Percentiles rank a stretch among this genome's conserved stretches.
phyloP scores from a whole-genome alignment of 1,140 invertebrate genomes.

The Drosophila funebris region DNA sequence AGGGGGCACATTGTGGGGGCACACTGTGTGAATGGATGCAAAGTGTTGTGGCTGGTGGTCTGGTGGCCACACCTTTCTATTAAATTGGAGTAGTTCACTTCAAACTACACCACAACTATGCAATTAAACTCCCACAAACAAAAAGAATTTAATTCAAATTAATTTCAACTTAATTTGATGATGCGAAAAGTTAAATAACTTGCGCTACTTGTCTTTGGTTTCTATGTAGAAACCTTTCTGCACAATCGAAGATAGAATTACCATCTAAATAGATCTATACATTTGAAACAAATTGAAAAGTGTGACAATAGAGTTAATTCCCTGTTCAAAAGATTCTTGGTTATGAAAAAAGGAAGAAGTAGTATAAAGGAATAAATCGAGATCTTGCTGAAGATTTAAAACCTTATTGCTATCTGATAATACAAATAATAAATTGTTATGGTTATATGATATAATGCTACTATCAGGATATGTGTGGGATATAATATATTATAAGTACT shows the following conservation, averaged over 20 bases:
- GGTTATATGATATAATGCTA: no score
- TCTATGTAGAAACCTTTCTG: no score
- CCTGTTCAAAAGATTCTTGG: no score
- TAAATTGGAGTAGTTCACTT: slow-evolving; percentile 54
- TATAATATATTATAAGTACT: no score
- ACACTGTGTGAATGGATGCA: slow-evolving; percentile 1
- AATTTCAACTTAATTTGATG: slow-evolving; percentile 60
- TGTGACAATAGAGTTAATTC: no score
- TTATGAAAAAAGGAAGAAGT: no score
- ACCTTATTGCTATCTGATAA: no score
- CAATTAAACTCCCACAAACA: slow-evolving; percentile 32
- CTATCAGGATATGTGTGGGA: no score
- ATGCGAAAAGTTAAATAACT: not conserved
- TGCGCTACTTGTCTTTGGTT: not conserved
- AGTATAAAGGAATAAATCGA: no score
- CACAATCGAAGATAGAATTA: not conserved
- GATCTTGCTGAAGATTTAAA: no score
- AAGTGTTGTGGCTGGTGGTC: slow-evolving; percentile 43
- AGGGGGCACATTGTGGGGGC: not conserved
- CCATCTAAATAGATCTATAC: not conserved
- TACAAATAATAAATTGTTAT: no score
- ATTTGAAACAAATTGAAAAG: not conserved
- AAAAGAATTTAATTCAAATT: slow-evolving; percentile 22
- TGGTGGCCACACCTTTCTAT: slow-evolving; percentile 69
- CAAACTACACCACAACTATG: slow-evolving; percentile 48